Conservation (phyloP, 2,797 vertebrate species). For the Oreortyx pictus region DNA sequence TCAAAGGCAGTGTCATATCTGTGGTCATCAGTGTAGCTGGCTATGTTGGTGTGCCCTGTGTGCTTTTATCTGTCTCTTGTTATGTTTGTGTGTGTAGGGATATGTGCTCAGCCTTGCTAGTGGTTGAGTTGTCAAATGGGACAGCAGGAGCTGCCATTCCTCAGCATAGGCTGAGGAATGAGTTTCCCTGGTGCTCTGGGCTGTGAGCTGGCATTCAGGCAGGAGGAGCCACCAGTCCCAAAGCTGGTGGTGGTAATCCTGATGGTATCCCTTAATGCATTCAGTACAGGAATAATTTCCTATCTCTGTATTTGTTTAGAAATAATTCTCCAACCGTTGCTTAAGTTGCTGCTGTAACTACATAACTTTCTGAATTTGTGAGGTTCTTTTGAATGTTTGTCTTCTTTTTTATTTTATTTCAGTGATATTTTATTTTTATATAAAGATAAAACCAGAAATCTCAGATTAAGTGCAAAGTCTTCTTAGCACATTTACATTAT, state of each 20-base stretch:
- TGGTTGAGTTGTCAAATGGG: not conserved
- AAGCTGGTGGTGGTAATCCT: not conserved
- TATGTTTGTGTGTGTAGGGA: not conserved
- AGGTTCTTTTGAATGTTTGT: not conserved
- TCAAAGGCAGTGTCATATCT: not conserved
- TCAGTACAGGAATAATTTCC: not conserved
- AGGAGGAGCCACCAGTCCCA: accelerated
- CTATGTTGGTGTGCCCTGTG: accelerated
- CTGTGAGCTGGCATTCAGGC: not conserved
- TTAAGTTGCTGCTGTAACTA: not conserved
- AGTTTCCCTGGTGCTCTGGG: not conserved
- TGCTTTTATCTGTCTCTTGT: not conserved
- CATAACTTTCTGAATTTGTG: not conserved
- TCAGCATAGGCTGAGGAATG: not conserved
- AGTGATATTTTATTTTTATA: not conserved
- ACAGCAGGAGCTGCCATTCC: not conserved
- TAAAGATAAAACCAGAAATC: not conserved
- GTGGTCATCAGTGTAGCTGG: accelerated
- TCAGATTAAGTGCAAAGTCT: not conserved
- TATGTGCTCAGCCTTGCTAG: not conserved
- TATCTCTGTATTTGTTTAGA: not conserved
- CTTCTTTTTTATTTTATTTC: not conserved
- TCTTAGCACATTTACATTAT: not conserved
- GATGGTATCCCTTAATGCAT: not conserved
- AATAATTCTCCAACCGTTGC: not conserved